phyloP scores from a whole-genome alignment of 1,140 invertebrate genomes.

The Magallana ariakensis region DNA sequence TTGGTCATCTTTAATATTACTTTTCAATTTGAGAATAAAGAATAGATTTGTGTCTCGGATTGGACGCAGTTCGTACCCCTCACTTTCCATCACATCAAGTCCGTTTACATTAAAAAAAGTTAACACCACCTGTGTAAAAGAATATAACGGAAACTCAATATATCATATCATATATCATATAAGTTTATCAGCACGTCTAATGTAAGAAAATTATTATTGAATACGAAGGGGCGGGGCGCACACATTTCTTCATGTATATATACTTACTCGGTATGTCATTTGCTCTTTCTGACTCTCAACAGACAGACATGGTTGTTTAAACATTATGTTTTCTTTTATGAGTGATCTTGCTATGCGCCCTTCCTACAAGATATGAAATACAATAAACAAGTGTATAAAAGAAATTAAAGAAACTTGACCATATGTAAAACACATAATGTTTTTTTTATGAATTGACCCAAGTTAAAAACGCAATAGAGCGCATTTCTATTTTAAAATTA shows the following conservation, averaged over 20 bases:
- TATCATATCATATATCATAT: background rate
- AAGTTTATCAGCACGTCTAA: background rate
- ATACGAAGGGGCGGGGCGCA: background rate
- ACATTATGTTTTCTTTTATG: background rate
- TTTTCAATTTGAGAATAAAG: background rate
- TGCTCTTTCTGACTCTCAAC: background rate
- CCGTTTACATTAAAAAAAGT: background rate
- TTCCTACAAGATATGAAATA: background rate
- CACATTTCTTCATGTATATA: background rate
- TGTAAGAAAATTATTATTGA: background rate
- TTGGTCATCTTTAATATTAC: background rate
- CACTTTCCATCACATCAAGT: background rate
- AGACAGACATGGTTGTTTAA: background rate
- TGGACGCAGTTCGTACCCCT: background rate
- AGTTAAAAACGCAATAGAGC: no score
- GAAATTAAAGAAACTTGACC: no score
- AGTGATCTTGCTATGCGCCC: background rate
- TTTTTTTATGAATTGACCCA: no score
- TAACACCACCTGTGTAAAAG: background rate
- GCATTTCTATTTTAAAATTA: no score
- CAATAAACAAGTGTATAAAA: no score
- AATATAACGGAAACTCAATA: background rate
- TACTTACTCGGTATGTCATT: background rate
- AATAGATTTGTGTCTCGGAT: background rate
- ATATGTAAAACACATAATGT: no score